Percentiles rank a stretch among this genome's conserved stretches.
phyloP scores from a whole-genome alignment of 2,797 vertebrate genomes.

The Ibycter americanus region DNA sequence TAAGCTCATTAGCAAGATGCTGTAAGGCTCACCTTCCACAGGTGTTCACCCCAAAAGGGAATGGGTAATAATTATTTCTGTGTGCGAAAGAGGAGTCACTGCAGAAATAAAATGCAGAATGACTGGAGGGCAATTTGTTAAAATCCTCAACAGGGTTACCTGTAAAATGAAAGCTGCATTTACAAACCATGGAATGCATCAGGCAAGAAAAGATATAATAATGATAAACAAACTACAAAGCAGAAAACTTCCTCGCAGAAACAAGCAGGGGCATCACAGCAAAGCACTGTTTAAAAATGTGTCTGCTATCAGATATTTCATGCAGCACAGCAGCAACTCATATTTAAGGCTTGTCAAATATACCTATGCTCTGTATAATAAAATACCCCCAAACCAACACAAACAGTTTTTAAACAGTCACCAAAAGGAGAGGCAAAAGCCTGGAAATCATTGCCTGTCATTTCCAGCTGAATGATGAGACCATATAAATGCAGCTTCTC shows the following conservation, averaged over 20 bases:
- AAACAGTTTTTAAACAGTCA: neutral
- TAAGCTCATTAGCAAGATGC: neutral
- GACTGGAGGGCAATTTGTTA: neutral
- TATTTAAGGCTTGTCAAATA: slow-evolving; percentile 4
- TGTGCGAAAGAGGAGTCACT: neutral
- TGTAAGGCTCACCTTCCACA: neutral
- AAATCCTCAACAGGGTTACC: neutral
- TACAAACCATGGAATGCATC: neutral
- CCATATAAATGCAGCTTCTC: neutral
- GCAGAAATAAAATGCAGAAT: neutral
- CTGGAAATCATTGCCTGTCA: neutral
- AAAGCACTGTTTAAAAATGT: neutral
- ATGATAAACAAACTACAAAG: neutral
- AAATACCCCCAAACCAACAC: neutral
- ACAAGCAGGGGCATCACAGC: neutral
- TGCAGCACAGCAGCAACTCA: neutral
- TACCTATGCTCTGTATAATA: neutral
- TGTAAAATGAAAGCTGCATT: neutral
- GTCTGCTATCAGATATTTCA: neutral
- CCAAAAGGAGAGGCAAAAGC: neutral
- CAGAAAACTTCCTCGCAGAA: neutral
- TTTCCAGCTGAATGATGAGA: neutral
- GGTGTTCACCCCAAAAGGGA: neutral
- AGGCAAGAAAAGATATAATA: neutral
- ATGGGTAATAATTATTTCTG: neutral